Base-by-base conservation (phyloP, 2,797 vertebrate genomes). In the Syngnathus rostellatus region DNA sequence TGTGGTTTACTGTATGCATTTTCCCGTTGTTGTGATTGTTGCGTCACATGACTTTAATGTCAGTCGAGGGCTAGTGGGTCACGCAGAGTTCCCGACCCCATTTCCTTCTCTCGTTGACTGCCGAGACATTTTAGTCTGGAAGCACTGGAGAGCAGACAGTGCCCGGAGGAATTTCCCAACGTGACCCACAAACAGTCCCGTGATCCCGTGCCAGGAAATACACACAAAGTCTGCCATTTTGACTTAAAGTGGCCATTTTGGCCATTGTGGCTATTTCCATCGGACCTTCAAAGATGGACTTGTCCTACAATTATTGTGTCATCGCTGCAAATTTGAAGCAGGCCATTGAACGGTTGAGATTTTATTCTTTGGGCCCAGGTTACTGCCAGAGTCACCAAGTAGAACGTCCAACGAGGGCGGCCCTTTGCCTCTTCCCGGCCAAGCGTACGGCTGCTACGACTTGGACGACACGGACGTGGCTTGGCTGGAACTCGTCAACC, bases 401-500 rank as follows among this genome's bases (percentile, higher is more conserved):
- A 21, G 12, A 16, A 16, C 25, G 0, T 40, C 37, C 46, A 2
- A 5, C 2, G 80, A 75, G 38, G 43, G 74, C 37, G 58, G 31
- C 19, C 11, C n/a, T 51, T 77, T 37, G 83, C 12, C 88, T 85
- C 79, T 89, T 37, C 86, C 90, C 71, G 51, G 68, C 5, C 90
- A 92, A 50, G 89, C 87, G 48, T 75, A 92, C 80, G 92, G 92
- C 82, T 93, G 91, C 82, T 98, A 98, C 16, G 94, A 98, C 91
- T 91, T 98, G 89, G 95, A 98, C 0, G 96, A 98, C 82, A 91
- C 95, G 12, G 96, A 98, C 16, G 94, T 95, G 16, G 90, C 90
- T 82, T 98, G 96, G 96, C 84, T 98, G 84, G 94, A 94, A 70
- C 90, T 97, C 67, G 93, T 94, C 75, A 98, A 98, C 81, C 87